These are phyloP conservation scores for Gavia stellata DNA, from an alignment of 2,113 vertebrate species.

Conservation along the genomic window DNA sequence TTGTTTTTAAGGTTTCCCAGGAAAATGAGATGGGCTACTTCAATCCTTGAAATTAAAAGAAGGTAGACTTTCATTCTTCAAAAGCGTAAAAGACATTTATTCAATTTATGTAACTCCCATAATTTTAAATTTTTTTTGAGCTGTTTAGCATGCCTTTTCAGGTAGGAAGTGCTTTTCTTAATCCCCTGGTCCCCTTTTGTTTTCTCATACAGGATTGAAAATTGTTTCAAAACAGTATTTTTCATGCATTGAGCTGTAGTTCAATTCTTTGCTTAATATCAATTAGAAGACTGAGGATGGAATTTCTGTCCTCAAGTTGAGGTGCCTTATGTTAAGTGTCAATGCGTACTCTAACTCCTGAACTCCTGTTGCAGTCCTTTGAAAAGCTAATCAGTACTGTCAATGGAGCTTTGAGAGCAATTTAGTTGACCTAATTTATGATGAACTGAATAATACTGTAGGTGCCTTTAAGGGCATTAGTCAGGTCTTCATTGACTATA, in stretches of 20 bases:
- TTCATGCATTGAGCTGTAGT: neutral
- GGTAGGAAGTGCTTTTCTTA: neutral
- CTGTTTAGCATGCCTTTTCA: neutral
- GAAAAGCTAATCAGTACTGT: neutral
- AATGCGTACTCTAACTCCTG: neutral
- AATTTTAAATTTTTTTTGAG: neutral
- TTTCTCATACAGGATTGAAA: neutral
- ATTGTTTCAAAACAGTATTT: neutral
- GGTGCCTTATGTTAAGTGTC: neutral
- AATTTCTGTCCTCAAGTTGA: neutral
- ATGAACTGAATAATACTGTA: neutral
- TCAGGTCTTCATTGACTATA: neutral
- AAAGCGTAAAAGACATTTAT: neutral
- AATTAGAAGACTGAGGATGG: neutral
- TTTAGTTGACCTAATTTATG: neutral
- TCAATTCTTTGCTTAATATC: neutral
- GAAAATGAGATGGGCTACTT: neutral
- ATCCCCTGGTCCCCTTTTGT: neutral
- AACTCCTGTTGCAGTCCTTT: neutral
- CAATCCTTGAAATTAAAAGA: neutral
- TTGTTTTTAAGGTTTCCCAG: neutral
- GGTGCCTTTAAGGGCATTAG: neutral
- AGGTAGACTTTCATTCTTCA: neutral
- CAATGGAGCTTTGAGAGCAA: neutral
- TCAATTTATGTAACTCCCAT: neutral